phyloP scores from a whole-genome alignment of 2,888 invertebrate species.

The Drosophila mulleri region DNA sequence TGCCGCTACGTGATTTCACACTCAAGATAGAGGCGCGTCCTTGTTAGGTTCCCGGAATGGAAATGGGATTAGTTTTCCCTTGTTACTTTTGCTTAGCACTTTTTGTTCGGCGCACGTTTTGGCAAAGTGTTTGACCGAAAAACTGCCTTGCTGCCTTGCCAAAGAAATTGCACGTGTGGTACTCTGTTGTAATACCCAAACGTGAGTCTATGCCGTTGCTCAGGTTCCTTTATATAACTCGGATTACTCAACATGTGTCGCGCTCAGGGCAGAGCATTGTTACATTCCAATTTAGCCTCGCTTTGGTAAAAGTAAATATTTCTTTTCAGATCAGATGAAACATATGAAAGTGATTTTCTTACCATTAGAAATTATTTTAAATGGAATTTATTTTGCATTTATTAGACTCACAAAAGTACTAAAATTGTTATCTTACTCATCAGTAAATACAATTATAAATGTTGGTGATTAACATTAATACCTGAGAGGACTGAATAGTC shows the following conservation, averaged over 20 bases:
- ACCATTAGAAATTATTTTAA: too few relatives aligned
- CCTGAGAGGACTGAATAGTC: too few relatives aligned
- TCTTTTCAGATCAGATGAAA: neutral
- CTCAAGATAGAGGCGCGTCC: slow-evolving; percentile 59
- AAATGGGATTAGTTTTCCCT: slow-evolving; percentile 42
- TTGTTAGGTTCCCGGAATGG: slow-evolving; percentile 57
- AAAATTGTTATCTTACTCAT: too few relatives aligned
- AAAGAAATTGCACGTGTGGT: slow-evolving; percentile 32
- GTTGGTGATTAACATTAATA: too few relatives aligned
- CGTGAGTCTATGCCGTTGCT: slow-evolving; percentile 37
- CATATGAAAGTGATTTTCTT: too few relatives aligned
- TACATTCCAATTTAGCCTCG: neutral
- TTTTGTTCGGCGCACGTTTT: slow-evolving; percentile 64
- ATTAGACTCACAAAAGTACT: too few relatives aligned
- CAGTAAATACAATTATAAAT: too few relatives aligned
- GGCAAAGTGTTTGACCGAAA: slow-evolving; percentile 39
- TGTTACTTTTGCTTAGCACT: slow-evolving; percentile 23
- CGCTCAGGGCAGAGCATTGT: slow-evolving; percentile 6
- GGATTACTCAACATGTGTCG: slow-evolving; percentile 15
- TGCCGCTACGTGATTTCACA: slow-evolving; percentile 69
- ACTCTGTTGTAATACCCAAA: slow-evolving; percentile 18
- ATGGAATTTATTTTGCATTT: too few relatives aligned
- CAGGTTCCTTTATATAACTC: neutral
- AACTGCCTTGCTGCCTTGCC: slow-evolving; percentile 10
- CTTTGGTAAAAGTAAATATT: neutral